These are phyloP conservation scores for Stictonetta naevosa DNA, from an alignment of 2,113 vertebrate species.

Conservation along the genomic window DNA sequence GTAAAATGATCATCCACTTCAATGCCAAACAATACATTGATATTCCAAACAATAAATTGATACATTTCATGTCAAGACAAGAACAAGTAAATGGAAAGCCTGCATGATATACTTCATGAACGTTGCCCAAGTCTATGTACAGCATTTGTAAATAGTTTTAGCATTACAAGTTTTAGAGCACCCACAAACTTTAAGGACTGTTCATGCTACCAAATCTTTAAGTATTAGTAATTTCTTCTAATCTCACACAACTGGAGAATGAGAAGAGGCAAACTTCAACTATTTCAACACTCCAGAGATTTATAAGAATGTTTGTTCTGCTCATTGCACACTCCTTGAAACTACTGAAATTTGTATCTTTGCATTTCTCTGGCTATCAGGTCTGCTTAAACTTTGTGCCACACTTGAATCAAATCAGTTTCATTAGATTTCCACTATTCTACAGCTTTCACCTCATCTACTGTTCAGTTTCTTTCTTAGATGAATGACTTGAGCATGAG, in stretches of 20 bases:
- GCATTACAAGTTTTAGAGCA: background rate
- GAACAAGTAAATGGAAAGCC: background rate
- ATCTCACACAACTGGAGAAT: background rate
- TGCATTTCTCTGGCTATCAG: background rate
- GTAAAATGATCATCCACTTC: background rate
- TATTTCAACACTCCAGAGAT: background rate
- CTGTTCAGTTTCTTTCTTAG: background rate
- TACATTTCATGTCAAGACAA: background rate
- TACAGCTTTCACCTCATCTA: background rate
- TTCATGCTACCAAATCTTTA: background rate
- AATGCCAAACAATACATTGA: background rate
- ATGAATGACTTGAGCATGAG: background rate
- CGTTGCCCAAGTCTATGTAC: accelerated
- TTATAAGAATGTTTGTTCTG: background rate
- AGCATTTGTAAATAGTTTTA: background rate
- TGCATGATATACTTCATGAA: background rate
- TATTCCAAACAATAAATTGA: too few relatives aligned
- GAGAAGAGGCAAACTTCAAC: background rate
- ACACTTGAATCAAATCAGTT: background rate
- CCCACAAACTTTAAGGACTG: background rate
- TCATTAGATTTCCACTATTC: background rate
- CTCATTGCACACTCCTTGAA: background rate
- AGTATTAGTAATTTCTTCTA: background rate
- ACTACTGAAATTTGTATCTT: background rate
- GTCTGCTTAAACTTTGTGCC: background rate